These are phyloP conservation scores for Chlorodrepanis virens DNA, from an alignment of 2,113 vertebrate genomes.

Conservation along the genomic window DNA sequence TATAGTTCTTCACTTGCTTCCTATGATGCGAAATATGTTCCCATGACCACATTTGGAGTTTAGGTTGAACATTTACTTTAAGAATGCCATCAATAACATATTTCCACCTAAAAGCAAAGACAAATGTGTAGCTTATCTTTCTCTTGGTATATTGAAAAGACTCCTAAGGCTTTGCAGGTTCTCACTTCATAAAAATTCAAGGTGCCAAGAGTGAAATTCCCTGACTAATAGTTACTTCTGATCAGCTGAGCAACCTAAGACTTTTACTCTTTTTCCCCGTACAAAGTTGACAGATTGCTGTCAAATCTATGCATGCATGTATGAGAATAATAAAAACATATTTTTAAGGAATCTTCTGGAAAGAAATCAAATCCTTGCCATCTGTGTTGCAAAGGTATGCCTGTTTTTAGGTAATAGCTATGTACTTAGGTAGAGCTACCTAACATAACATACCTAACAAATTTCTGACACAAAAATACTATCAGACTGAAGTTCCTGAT, in stretches of 20 bases:
- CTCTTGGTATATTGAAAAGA: background rate
- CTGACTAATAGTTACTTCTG: background rate
- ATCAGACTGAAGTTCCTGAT: background rate
- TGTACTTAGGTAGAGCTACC: background rate
- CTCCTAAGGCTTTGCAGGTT: background rate
- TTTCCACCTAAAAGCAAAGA: conserved; percentile 82
- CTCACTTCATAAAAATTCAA: background rate
- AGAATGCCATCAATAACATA: conserved; percentile 85
- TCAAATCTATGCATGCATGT: background rate
- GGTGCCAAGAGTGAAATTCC: background rate
- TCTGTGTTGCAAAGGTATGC: background rate
- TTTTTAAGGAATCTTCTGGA: background rate
- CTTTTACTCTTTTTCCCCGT: background rate
- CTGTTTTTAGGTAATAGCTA: background rate
- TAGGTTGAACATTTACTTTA: conserved; percentile 89
- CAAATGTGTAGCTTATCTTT: background rate
- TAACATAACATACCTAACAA: background rate
- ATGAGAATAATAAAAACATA: background rate
- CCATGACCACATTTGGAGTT: conserved; percentile 95
- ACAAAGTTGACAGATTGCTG: background rate
- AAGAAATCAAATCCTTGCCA: background rate
- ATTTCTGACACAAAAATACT: background rate
- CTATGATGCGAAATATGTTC: conserved; percentile 82
- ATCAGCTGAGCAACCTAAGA: background rate
- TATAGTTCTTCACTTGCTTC: conserved; percentile 82